Evolutionary conservation across 2,888 invertebrate species (phyloP).

Genomic region (Drosophila niveifrons): DNA sequence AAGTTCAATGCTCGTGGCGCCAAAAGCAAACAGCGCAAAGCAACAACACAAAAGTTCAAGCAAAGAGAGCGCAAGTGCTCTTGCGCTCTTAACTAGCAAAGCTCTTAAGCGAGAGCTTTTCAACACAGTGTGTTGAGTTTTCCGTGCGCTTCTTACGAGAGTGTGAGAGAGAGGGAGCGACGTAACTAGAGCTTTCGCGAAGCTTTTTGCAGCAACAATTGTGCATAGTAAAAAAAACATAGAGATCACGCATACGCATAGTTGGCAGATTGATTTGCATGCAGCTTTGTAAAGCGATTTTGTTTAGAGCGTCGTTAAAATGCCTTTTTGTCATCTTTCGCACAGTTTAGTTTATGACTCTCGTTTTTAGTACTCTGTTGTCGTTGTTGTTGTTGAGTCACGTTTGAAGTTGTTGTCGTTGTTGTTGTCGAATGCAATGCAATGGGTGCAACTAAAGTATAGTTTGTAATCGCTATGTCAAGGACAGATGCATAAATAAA

Average conservation of each 20-base stretch:
- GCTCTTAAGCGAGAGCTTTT: conserved; percentile 57
- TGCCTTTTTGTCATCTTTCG: conserved; percentile 37
- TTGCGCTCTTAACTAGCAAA: not conserved
- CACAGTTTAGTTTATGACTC: conserved; percentile 51
- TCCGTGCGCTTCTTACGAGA: conserved; percentile 32
- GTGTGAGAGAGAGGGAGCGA: conserved; percentile 3
- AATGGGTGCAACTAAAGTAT: conserved; percentile 8
- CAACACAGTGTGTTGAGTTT: conserved; percentile 72
- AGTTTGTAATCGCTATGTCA: conserved; percentile 27
- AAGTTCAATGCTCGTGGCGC: conserved; percentile 71
- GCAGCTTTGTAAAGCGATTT: conserved; percentile 25
- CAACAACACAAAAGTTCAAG: conserved; percentile 11
- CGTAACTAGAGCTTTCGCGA: conserved; percentile 29
- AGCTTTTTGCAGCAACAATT: conserved; percentile 52
- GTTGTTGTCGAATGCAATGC: not conserved
- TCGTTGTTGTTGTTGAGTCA: conserved; percentile 47
- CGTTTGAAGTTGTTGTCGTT: conserved; percentile 1
- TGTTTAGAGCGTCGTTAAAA: conserved; percentile 24
- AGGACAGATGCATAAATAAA: conserved; percentile 14
- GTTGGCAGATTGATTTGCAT: conserved; percentile 18
- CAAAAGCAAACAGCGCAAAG: conserved; percentile 26
- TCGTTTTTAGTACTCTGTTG: not conserved
- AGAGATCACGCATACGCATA: conserved; percentile 25
- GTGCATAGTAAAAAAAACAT: conserved; percentile 2
- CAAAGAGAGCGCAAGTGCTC: conserved; percentile 1